These are phyloP conservation scores for Trididemnum clinides DNA, from an alignment of 23 tunicate species.

Conservation along the genomic window DNA sequence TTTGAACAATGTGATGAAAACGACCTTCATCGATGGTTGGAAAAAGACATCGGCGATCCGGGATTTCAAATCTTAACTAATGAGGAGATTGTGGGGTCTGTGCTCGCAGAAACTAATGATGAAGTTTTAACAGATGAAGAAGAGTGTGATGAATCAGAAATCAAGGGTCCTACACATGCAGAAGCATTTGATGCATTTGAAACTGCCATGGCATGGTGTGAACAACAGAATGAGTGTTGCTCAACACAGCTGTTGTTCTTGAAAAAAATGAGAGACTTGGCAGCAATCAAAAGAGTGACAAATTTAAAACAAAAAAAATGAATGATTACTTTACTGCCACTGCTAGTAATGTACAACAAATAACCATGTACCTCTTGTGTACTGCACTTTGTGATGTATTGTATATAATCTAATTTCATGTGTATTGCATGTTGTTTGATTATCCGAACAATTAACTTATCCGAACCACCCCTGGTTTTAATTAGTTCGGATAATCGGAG, in stretches of 20 bases:
- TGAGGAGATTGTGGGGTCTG: conserved; percentile 26
- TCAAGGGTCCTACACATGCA: conserved; percentile 25
- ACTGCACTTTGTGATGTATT: conserved; percentile 11
- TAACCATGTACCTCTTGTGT: conserved; percentile 2
- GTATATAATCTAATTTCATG: conserved; percentile 11
- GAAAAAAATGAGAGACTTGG: conserved; percentile 25
- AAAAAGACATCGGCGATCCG: conserved; percentile 19
- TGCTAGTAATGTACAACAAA: conserved; percentile 24
- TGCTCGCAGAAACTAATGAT: conserved; percentile 24
- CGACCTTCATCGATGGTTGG: conserved; percentile 34
- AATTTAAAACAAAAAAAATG: conserved; percentile 14
- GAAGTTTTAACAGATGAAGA: conserved; percentile 28
- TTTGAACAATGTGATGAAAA: conserved; percentile 32
- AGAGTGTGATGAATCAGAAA: conserved; percentile 23
- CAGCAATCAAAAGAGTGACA: conserved; percentile 1
- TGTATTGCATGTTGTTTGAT: conserved; percentile 19
- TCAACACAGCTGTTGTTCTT: conserved; percentile 24
- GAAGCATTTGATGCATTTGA: conserved; percentile 34
- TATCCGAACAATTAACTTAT: conserved; percentile 13
- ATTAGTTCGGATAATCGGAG: conserved; percentile 27
- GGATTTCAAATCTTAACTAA: conserved; percentile 28
- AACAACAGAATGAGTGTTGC: conserved; percentile 27
- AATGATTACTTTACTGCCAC: conserved; percentile 25
- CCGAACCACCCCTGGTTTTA: conserved; percentile 25
- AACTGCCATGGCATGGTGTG: conserved; percentile 33